Percentiles rank a stretch among this genome's conserved stretches.
Evolutionary conservation across 2,113 vertebrate genomes (phyloP).

Genomic region (Platysteira castanea): DNA sequence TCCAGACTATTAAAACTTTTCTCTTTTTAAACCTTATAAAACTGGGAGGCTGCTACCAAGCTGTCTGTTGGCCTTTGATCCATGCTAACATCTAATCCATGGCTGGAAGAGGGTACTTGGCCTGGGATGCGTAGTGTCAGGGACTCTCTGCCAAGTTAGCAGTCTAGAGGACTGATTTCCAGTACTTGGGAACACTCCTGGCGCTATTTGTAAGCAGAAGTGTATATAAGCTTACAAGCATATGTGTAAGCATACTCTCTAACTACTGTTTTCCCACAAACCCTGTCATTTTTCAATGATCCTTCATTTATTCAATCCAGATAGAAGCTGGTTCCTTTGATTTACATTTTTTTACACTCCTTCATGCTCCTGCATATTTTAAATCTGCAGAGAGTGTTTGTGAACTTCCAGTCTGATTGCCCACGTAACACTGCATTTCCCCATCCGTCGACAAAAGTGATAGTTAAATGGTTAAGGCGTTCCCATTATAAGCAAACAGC

Average conservation of each 20-base stretch:
- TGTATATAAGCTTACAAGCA: conserved; percentile 63
- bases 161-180: not conserved
- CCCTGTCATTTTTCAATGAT: conserved; percentile 63
- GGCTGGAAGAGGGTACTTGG: not conserved
- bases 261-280: conserved; percentile 59
- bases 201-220: conserved; percentile 65
- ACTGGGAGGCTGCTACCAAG: not conserved
- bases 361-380: conserved; percentile 47
- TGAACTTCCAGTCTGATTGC: conserved; percentile 44
- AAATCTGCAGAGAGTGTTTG: conserved; percentile 5
- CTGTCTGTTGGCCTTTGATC: not conserved
- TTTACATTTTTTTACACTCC: conserved; percentile 61
- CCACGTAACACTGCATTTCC: conserved; percentile 46
- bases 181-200: conserved; percentile 48
- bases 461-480: conserved; percentile 46
- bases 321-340: conserved; percentile 41
- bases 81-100: not conserved
- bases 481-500: conserved; percentile 49
- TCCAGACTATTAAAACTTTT: not conserved
- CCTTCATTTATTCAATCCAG: conserved; percentile 24
- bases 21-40: not conserved
- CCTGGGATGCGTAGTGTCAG: not conserved
- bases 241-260: conserved; percentile 67
- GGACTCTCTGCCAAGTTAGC: not conserved
- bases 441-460: conserved; percentile 16